Evolutionary conservation across 2,797 vertebrate genomes (phyloP), one percentile per base, ranked within the genome.

Genomic region (Microcaecilia unicolor): DNA sequence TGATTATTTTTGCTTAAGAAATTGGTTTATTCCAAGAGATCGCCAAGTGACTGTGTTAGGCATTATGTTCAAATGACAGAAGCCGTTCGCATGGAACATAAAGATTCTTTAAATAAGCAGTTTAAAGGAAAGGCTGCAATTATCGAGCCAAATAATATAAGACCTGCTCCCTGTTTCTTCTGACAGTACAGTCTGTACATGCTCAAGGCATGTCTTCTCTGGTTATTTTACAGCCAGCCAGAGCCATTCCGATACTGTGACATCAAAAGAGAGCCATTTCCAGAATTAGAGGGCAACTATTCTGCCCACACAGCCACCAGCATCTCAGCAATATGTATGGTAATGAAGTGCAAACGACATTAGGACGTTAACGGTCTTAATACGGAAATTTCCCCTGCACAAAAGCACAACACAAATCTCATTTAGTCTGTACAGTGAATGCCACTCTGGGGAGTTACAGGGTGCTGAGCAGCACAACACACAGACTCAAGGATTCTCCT

Each of bases 341-440:
- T 42, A 46, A 55, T 34, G 43, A 54, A 34, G 42, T 37, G 12
- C 18, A n/a, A n/a, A 22, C 31, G 32, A 48, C 31, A 22, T 34
- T 32, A 27, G 15, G 19, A n/a, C 2, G 46, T 20, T 25, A 6
- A 33, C 37, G 14, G 28, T 14, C 35, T 12, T 1, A 10, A 38
- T 19, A 4, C 18, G 2, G 25, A 27, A 35, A 17, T 21, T 28
- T 12, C 41, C n/a, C 46, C 34, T n/a, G 23, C 47, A 4, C 34
- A n/a, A 3, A 31, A 3, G 19, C 1, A 37, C 7, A 11, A 18
- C 43, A 37, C 33, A 5, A 41, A 43, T 44, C 48, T 43, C 22
- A 2, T 42, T 58, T 37, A 22, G 42, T 31, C n/a, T n/a, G n/a
- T n/a, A 34, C 23, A 27, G 21, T 25, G 13, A 10, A 16, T n/a